Conservation (phyloP, 2,888 invertebrate species). For the Endomychus coccineus region DNA sequence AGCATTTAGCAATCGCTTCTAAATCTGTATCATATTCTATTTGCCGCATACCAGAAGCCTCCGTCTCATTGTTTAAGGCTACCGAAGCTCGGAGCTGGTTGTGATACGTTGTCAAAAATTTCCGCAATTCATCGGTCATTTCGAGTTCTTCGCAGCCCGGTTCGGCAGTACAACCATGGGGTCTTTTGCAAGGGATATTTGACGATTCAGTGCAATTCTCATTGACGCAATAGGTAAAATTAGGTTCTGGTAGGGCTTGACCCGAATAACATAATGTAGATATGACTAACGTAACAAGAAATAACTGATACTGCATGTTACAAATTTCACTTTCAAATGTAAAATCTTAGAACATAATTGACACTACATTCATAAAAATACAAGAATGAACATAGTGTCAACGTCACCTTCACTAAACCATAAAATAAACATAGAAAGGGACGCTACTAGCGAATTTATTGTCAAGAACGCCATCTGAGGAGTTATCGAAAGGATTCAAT, state of each 20-base stretch:
- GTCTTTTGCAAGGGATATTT: constrained; percentile 6
- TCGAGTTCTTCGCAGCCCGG: constrained; percentile 6
- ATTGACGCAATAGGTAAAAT: constrained; percentile 7
- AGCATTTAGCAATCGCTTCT: constrained; percentile 9
- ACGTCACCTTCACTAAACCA: too few species aligned
- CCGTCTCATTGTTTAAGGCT: constrained; percentile 9
- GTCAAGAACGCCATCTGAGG: too few species aligned
- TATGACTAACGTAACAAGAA: too few species aligned
- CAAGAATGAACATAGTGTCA: too few species aligned
- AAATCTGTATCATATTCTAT: constrained; percentile 8
- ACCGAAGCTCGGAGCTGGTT: constrained; percentile 8
- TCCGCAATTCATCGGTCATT: constrained; percentile 8
- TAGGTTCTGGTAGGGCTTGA: constrained; percentile 5
- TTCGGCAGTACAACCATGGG: constrained; percentile 1
- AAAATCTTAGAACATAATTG: too few species aligned
- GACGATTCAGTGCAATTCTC: constrained; percentile 9
- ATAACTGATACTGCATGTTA: too few species aligned
- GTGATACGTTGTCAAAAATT: constrained; percentile 9
- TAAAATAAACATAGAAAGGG: too few species aligned
- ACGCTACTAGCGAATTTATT: too few species aligned
- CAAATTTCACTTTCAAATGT: too few species aligned
- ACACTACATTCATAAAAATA: too few species aligned
- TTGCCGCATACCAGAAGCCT: constrained; percentile 11
- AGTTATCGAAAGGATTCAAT: too few species aligned
- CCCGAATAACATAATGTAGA: too few species aligned